Conservation (phyloP, 2,113 vertebrate species). For the Carettochelys insculpta region DNA sequence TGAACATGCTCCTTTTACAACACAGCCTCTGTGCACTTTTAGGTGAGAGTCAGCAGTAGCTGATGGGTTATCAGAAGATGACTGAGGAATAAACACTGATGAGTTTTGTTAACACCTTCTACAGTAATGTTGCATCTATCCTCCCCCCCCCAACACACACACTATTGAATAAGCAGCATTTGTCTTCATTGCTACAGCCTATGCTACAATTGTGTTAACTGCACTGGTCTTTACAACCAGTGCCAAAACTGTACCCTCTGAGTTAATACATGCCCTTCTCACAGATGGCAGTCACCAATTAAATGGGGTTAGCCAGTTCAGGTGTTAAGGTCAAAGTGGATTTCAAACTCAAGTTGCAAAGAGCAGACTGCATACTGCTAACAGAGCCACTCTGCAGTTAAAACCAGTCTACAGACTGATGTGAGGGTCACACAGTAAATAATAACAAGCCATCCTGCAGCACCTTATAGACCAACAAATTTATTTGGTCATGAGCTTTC, state of each 20-base stretch:
- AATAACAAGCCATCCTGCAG: too few species aligned
- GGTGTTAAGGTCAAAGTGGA: constrained; percentile 61
- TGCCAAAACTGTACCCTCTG: too few species aligned
- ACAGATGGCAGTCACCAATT: background rate
- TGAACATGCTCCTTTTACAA: rapidly evolving
- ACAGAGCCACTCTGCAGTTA: constrained; percentile 38
- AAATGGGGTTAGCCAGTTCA: background rate
- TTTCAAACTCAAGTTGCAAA: constrained; percentile 16
- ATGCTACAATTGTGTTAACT: background rate
- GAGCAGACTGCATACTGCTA: constrained; percentile 23
- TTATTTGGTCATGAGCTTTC: too few species aligned
- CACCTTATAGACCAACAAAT: too few species aligned
- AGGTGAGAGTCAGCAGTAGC: rapidly evolving
- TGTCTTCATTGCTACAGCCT: too few species aligned
- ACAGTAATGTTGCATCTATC: background rate
- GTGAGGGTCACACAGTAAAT: constrained; percentile 16
- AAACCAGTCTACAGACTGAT: constrained; percentile 25
- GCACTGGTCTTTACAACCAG: background rate
- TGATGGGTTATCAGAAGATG: background rate
- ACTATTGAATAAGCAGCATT: rapidly evolving
- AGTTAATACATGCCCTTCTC: background rate
- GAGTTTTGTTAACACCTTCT: background rate
- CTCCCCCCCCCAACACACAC: background rate
- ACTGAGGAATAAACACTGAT: background rate
- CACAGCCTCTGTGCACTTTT: rapidly evolving